Evolutionary conservation across 2,113 vertebrate genomes (phyloP).

Genomic region (Thalassarche chlororhynchos): DNA sequence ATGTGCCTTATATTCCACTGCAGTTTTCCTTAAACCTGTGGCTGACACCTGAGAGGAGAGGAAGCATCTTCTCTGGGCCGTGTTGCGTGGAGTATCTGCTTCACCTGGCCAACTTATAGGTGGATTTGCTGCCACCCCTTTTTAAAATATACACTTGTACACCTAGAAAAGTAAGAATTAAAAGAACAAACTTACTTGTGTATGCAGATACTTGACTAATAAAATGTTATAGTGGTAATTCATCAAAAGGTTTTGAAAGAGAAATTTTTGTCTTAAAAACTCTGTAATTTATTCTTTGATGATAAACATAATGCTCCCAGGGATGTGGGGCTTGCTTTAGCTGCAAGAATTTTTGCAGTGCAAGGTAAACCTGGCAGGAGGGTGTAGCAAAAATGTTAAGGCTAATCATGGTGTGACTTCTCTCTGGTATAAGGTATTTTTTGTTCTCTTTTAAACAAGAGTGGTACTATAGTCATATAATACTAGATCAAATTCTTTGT

Average conservation of each 20-base stretch:
- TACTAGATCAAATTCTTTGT: not conserved
- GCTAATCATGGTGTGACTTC: not conserved
- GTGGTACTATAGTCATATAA: not conserved
- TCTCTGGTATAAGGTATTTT: not conserved
- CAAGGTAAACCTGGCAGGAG: not conserved
- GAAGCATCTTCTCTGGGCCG: not conserved
- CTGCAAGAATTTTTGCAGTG: not conserved
- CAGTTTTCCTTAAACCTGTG: not conserved
- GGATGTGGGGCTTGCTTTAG: not conserved
- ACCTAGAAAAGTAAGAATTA: not conserved
- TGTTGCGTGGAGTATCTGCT: not conserved
- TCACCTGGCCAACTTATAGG: not conserved
- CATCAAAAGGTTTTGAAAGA: not conserved
- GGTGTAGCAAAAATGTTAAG: not conserved
- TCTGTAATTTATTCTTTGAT: not conserved
- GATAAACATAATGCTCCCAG: not conserved
- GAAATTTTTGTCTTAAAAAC: not conserved
- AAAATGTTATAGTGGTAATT: not conserved
- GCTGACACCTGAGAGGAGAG: not conserved
- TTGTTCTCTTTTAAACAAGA: slow-evolving; percentile 25
- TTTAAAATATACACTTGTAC: not conserved
- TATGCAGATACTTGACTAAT: not conserved
- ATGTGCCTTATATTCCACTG: not conserved
- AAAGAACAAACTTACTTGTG: not conserved
- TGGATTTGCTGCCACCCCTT: not conserved